Base-by-base conservation (phyloP, 2,797 vertebrate genomes). In the Muscicapa comitata region DNA sequence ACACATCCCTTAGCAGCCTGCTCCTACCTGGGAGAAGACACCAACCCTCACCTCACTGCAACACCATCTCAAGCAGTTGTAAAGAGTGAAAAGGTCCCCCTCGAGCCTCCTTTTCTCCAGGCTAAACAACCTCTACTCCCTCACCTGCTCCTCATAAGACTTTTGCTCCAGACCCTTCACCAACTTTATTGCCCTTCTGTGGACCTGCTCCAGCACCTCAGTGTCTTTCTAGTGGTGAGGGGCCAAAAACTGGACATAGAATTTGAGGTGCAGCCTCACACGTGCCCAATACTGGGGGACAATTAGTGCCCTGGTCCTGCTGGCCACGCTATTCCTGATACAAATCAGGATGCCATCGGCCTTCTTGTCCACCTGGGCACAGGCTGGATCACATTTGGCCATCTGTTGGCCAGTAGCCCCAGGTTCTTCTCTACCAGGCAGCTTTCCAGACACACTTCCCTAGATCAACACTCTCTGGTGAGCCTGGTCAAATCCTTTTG, bases 21-120 rank as follows among this genome's bases (percentile, higher is more conserved):
- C 16, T 80, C 53, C 21, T 59, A 19, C 19, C 5, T 31, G 65
- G 24, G 17, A 57, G 29, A 45, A 51, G 29, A 33, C 25, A 23
- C 9, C 5, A 37, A 26, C 4, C 8, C 7, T 35, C 17, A 51
- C 8, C 14, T 71, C 29, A 38, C 14, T 9, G 6, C 43, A 70
- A 12, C 23, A 37, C 25, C 24, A 17, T 13, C 17, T 63, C 43
- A 25, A 1, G 0, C 8, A 63, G 29, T 5, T 63, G 7, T 33
- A 38, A 29, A 40, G 37, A 16, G 7, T 0, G 0, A 29, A 33
- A 50, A 76, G 6, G 3, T 68, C 11, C 3, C 31, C 17, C 16
- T n/a, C 13, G 20, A 76, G 10, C 13, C 4, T 62, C 13, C 16
- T 38, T 55, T 45, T 23, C 9, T 13, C 13, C 17, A 21, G 24